Base-by-base conservation (phyloP, 2,797 vertebrate species). In the Clangula hyemalis region DNA sequence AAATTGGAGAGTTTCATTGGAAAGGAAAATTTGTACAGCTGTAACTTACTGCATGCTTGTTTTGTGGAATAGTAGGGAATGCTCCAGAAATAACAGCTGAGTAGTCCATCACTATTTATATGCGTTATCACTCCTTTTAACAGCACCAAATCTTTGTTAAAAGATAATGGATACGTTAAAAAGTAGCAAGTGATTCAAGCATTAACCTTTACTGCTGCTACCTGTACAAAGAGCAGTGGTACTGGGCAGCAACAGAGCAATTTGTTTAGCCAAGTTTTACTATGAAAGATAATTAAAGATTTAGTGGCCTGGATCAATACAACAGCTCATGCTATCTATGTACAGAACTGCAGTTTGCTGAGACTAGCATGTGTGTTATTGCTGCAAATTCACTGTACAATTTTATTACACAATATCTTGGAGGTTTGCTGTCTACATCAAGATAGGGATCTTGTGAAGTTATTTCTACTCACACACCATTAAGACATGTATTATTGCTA, bases 201-300 rank as follows among this genome's bases (percentile, higher is more conserved):
- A 87, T 38, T 84, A 64, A 74, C 18, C 25, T 80, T 69, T 64
- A 36, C 39, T 58, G 82, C 85, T 94, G 87, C 70, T 62, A 34
- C 27, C 20, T 43, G 38, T 20, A 36, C 25, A 49, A 64, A 38
- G 56, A 75, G 45, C 58, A 53, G 51, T 7, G 3, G 18, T 7
- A 11, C 17, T 4, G 18, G 32, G 54, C 39, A 82, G 39, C 54
- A 77, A 20, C 1, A 41, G 32, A 88, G 49, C 90, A 85, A 93
- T 94, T 94, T 89, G 92, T 94, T 93, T 86, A 88, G 85, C 86
- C 60, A 91, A 85, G 71, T 93, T 94, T 91, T 93, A 87, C 85
- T 94, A 87, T 82, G 80, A 94, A 90, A 91, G 54, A 93, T 91
- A 95, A 97, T 95, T 88, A 91, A 96, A 93, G 89, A 90, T 93